Conservation (phyloP, 1,140 invertebrate genomes). For the Eumaeus atala region DNA sequence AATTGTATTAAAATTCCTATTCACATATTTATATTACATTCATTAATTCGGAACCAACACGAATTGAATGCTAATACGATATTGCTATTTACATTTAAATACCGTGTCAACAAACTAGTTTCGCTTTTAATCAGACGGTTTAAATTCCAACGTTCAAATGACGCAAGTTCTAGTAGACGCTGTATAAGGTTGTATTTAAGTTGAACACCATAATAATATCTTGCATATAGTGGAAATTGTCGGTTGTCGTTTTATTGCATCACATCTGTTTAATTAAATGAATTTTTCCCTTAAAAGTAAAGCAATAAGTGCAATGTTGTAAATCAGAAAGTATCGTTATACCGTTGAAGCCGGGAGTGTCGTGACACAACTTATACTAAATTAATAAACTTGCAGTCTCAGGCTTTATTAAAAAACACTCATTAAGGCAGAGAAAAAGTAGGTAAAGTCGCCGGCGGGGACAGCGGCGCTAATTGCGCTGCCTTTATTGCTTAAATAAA, state of each 20-base stretch:
- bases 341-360: constrained; percentile 39
- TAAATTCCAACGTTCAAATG: constrained; percentile 18
- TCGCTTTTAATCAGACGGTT: constrained; percentile 20
- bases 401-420: constrained; percentile 73
- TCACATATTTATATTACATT: constrained; percentile 6
- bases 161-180: constrained; percentile 16
- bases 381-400: constrained; percentile 73
- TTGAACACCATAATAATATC: constrained; percentile 18
- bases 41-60: constrained; percentile 11
- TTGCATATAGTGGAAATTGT: constrained; percentile 6
- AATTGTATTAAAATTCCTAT: constrained; percentile 4
- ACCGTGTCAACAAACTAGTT: constrained; percentile 21
- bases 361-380: constrained; percentile 69
- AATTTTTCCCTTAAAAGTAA: constrained; percentile 27
- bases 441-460: constrained; percentile 71
- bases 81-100: constrained; percentile 23
- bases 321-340: constrained; percentile 46
- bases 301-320: constrained; percentile 27
- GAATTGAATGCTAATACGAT: constrained; percentile 18
- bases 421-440: constrained; percentile 73
- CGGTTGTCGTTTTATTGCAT: not conserved
- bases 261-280: constrained; percentile 29
- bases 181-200: constrained; percentile 18
- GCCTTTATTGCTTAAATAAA: constrained; percentile 75
- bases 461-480: constrained; percentile 72